Conservation (phyloP, 2,113 vertebrate genomes). For the Lontra canadensis region DNA sequence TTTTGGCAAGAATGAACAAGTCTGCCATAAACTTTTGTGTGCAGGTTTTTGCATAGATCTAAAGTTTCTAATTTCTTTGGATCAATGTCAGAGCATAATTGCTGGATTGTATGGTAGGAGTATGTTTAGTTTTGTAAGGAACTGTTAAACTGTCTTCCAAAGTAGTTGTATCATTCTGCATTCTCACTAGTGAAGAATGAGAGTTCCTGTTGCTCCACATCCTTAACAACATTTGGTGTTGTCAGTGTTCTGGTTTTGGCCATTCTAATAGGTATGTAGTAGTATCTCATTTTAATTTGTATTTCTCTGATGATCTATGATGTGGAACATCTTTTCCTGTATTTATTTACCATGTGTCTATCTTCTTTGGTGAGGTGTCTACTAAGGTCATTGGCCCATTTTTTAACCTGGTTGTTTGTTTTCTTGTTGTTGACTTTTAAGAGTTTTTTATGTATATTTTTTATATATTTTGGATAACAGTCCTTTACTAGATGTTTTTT, state of each 20-base stretch:
- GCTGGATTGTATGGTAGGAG: background rate
- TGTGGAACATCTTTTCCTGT: background rate
- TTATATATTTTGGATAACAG: background rate
- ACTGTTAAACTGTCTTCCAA: background rate
- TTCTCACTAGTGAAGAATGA: background rate
- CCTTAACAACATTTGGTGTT: background rate
- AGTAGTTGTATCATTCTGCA: background rate
- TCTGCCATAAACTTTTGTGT: background rate
- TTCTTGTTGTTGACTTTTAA: conserved; percentile 8
- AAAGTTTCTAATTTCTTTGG: background rate
- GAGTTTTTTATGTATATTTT: background rate
- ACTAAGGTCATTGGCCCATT: background rate
- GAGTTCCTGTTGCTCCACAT: background rate
- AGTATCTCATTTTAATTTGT: background rate
- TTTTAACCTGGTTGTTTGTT: background rate
- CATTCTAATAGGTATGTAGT: background rate
- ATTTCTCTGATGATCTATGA: background rate
- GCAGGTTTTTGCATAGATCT: background rate
- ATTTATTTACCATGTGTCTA: background rate
- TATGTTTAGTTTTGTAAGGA: background rate
- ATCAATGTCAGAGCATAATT: background rate
- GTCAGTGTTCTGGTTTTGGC: background rate
- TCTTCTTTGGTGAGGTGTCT: background rate
- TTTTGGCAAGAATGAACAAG: background rate
- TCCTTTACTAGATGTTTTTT: background rate